Conservation (phyloP, 2,888 invertebrate genomes). For the Noctua comes region DNA sequence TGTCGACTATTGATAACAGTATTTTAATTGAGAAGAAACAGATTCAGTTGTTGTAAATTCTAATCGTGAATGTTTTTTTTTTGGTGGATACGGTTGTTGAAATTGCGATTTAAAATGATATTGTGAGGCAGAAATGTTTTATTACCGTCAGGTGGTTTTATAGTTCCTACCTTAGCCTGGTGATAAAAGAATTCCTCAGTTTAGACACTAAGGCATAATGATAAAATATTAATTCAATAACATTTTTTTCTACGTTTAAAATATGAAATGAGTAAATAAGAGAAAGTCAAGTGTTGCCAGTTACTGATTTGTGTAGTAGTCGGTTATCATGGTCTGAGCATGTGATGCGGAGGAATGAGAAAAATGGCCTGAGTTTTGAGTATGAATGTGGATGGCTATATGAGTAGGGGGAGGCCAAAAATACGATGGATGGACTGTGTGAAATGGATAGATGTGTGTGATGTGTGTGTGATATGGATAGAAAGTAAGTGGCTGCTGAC, state of each 20-base stretch:
- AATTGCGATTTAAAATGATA: background rate
- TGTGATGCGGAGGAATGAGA: too few relatives aligned
- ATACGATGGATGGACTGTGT: background rate
- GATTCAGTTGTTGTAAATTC: constrained; percentile 11
- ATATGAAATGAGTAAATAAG: background rate
- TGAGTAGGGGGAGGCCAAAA: background rate
- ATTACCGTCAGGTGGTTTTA: background rate
- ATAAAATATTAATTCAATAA: too few relatives aligned
- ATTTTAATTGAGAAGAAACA: constrained; percentile 12
- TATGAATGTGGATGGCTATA: background rate
- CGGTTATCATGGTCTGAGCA: background rate
- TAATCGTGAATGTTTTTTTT: constrained; percentile 11
- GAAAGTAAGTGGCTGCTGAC: too few relatives aligned
- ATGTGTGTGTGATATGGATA: background rate
- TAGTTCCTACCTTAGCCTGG: background rate
- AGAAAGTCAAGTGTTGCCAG: background rate
- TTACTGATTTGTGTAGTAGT: background rate
- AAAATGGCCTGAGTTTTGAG: too few relatives aligned
- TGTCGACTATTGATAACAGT: constrained; percentile 1
- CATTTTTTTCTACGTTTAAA: too few relatives aligned
- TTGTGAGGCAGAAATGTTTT: background rate
- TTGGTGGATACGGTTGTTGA: background rate
- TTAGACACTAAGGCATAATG: background rate
- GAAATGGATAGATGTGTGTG: too few relatives aligned
- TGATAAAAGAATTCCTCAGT: background rate